A percentile compares a stretch with the other conserved stretches of the same genome.
phyloP scores from a whole-genome alignment of 2,888 invertebrate genomes.

The Salticus scenicus region DNA sequence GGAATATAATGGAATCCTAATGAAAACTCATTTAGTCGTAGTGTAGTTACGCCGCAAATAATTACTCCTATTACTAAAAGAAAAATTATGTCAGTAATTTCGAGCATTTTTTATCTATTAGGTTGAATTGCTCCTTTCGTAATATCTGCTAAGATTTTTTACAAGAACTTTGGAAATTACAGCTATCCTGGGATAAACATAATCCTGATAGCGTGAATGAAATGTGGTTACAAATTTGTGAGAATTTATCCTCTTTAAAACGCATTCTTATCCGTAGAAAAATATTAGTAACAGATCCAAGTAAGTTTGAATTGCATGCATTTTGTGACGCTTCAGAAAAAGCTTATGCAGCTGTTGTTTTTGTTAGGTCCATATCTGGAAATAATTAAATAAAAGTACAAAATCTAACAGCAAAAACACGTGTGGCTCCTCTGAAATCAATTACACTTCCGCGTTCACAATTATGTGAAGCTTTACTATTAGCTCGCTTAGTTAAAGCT shows the following conservation, averaged over 20 bases:
- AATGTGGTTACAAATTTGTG: neutral
- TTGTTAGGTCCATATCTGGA: neutral
- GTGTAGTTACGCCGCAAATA: neutral
- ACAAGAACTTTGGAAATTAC: neutral
- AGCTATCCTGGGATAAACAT: constrained; percentile 3
- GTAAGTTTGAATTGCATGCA: neutral
- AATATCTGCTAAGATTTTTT: constrained; percentile 16
- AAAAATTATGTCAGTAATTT: neutral
- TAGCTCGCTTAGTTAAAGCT: neutral
- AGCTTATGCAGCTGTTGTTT: constrained; percentile 7
- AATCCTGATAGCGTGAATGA: neutral
- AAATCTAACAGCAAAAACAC: neutral
- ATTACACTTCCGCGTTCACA: neutral
- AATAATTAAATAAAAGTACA: neutral
- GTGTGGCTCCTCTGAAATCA: neutral
- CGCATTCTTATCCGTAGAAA: neutral
- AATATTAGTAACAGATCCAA: neutral
- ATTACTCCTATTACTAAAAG: neutral
- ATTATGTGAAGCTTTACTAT: neutral
- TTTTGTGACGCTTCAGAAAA: constrained; percentile 25
- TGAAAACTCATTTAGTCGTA: neutral
- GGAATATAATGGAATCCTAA: constrained; percentile 6
- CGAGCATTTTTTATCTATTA: constrained; percentile 15
- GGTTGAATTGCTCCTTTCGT: constrained; percentile 8
- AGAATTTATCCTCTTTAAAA: neutral